Conservation (phyloP, 2,113 vertebrate genomes). For the Tetrao urogallus region DNA sequence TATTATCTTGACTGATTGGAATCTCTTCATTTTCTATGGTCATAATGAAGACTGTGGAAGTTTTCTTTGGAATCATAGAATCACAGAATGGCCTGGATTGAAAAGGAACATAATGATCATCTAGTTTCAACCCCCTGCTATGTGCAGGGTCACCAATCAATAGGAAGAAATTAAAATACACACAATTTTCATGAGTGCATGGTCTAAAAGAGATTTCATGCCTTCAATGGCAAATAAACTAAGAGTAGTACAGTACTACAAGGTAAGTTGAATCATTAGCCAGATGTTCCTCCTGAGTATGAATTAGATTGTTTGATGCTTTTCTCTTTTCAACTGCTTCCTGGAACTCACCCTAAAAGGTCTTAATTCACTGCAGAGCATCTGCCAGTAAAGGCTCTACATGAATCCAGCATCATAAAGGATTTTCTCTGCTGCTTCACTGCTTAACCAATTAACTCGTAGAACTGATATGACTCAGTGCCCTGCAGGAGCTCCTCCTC, state of each 20-base stretch:
- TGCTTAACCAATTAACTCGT: background rate
- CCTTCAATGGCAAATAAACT: background rate
- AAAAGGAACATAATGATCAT: too few relatives aligned
- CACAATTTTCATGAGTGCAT: background rate
- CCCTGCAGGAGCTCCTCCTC: rapidly evolving
- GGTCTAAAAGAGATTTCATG: background rate
- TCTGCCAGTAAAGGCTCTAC: background rate
- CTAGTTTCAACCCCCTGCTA: too few relatives aligned
- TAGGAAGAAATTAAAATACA: background rate
- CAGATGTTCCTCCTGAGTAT: background rate
- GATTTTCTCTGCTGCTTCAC: background rate
- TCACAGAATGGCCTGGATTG: too few relatives aligned
- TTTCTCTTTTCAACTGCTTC: background rate
- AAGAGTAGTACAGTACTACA: background rate
- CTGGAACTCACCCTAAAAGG: background rate
- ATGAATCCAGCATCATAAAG: background rate
- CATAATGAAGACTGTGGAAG: background rate
- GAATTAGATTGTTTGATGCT: background rate
- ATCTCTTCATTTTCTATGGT: background rate
- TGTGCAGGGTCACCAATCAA: too few relatives aligned
- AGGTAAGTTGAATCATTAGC: background rate
- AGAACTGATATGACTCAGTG: background rate
- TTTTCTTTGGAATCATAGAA: background rate
- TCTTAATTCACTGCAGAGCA: background rate
- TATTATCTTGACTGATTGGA: background rate